These are phyloP conservation scores for Cantharis rustica DNA, from an alignment of 2,888 invertebrate species.

Conservation along the genomic window DNA sequence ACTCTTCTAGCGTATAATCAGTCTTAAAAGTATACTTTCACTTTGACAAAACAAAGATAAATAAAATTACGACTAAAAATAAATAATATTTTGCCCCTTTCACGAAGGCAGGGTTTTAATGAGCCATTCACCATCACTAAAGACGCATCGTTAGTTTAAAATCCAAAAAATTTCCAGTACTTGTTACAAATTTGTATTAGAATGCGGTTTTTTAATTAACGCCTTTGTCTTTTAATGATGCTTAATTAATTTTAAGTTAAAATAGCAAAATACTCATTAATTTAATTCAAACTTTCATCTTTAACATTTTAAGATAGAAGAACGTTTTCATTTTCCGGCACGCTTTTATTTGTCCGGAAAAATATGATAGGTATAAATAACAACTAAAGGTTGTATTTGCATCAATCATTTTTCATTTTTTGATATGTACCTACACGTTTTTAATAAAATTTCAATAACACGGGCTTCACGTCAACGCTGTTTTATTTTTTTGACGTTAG, in stretches of 20 bases:
- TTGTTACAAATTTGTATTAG: background rate
- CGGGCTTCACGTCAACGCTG: slow-evolving; percentile 9
- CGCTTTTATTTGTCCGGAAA: background rate
- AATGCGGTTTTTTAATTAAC: slow-evolving; percentile 12
- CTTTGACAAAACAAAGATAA: slow-evolving; percentile 17
- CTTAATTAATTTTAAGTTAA: slow-evolving; percentile 9
- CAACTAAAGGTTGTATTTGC: background rate
- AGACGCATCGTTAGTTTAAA: slow-evolving; percentile 15
- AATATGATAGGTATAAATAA: background rate
- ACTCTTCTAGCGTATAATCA: slow-evolving; percentile 17
- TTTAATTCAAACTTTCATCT: background rate
- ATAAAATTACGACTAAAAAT: background rate
- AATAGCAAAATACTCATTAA: background rate
- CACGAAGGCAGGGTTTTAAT: slow-evolving; percentile 8
- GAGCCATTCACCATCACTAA: slow-evolving; percentile 12
- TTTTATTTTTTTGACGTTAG: slow-evolving; percentile 1
- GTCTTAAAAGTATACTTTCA: background rate
- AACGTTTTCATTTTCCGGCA: background rate
- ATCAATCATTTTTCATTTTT: slow-evolving; percentile 4
- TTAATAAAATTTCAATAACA: slow-evolving; percentile 15
- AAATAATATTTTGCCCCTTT: slow-evolving; percentile 1
- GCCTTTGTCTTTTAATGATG: slow-evolving; percentile 10
- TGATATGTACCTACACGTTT: slow-evolving; percentile 5
- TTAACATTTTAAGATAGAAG: background rate
- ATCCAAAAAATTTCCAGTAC: slow-evolving; percentile 4